phyloP scores from a whole-genome alignment of 2,113 vertebrate genomes.

The Ifrita kowaldi region DNA sequence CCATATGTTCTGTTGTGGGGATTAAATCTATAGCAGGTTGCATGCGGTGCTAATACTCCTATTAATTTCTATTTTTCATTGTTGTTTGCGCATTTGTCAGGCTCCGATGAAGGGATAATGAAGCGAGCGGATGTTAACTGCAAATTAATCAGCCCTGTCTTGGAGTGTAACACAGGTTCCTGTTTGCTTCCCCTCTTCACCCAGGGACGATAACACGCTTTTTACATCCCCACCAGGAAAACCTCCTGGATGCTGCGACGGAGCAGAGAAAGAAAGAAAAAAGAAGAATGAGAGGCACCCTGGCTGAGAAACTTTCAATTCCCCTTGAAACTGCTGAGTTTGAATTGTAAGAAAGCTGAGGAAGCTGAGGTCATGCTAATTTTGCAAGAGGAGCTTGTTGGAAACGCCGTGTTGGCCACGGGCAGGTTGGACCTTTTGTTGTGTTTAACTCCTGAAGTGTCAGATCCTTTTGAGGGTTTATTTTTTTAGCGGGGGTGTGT shows the following conservation, averaged over 20 bases:
- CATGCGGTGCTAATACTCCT: background rate
- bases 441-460: background rate
- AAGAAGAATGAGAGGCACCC: background rate
- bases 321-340: accelerated
- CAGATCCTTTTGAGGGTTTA: background rate
- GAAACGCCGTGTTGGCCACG: accelerated
- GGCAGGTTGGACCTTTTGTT: background rate
- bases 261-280: background rate
- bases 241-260: background rate
- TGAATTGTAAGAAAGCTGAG: background rate
- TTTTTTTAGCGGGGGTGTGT: background rate
- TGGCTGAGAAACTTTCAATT: background rate
- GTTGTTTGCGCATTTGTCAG: constrained; percentile 34
- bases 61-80: constrained; percentile 37
- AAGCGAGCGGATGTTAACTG: background rate
- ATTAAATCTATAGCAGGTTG: background rate
- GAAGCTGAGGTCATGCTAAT: background rate
- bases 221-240: background rate
- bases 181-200: background rate
- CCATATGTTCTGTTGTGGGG: background rate
- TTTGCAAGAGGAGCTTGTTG: background rate
- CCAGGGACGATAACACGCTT: background rate
- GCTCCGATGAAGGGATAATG: background rate
- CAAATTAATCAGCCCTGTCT: constrained; percentile 13
- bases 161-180: background rate